These are phyloP conservation scores for Sternotherus odoratus DNA, from an alignment of 2,797 vertebrate genomes.

Conservation along the genomic window DNA sequence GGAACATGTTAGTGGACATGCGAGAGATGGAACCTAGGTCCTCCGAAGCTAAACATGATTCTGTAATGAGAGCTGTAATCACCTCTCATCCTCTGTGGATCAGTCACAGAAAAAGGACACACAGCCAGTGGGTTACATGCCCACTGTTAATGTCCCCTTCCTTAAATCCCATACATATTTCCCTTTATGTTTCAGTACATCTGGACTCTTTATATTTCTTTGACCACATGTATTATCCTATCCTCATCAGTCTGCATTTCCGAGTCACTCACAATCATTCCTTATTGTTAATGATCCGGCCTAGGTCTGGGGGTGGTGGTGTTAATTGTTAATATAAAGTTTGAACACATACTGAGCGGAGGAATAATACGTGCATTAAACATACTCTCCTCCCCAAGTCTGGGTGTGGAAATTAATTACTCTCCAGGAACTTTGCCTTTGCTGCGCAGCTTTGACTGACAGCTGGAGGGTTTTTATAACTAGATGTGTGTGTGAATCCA, in stretches of 20 bases:
- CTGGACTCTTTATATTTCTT: not conserved
- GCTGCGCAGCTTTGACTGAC: not conserved
- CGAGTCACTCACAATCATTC: not conserved
- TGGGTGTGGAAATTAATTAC: constrained; percentile 59
- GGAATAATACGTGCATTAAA: constrained; percentile 55
- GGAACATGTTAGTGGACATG: not conserved
- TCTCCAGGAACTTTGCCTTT: constrained; percentile 19
- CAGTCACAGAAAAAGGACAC: not conserved
- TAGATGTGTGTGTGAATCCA: not conserved
- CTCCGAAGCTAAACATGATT: not conserved
- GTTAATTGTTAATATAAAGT: constrained; percentile 41
- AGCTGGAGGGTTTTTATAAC: not conserved
- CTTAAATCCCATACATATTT: not conserved
- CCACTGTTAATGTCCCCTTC: not conserved
- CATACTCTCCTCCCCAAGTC: constrained; percentile 22
- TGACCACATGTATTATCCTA: not conserved
- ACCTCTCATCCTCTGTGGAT: no score
- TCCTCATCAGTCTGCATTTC: constrained; percentile 6
- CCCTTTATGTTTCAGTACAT: not conserved
- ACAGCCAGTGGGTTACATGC: not conserved
- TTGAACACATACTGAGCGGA: constrained; percentile 49
- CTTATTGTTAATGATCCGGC: constrained; percentile 60
- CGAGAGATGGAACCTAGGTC: not conserved
- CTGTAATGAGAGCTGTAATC: not conserved
- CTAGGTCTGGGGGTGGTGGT: constrained; percentile 17